Evolutionary conservation across 2,113 vertebrate species (phyloP).

Genomic region (Zosterops hypoxanthus): DNA sequence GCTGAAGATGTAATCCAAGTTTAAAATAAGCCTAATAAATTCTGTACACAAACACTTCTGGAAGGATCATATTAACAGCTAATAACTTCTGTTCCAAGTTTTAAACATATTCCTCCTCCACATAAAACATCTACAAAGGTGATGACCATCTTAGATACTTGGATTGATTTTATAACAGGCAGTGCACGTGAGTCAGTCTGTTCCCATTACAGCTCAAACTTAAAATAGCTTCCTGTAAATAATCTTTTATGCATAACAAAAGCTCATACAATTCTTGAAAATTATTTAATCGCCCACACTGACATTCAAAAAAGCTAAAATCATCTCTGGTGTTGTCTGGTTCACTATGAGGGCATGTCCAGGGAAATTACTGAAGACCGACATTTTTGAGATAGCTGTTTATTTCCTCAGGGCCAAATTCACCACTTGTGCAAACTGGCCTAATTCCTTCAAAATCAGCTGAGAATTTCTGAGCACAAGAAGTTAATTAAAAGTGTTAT

Average conservation of each 20-base stretch:
- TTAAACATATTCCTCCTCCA: slow-evolving; percentile 23
- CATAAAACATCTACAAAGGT: slow-evolving; percentile 31
- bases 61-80: slow-evolving; percentile 24
- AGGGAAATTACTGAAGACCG: background rate
- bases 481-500: background rate
- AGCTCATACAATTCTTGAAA: background rate
- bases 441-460: background rate
- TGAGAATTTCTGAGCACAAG: background rate
- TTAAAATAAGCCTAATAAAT: slow-evolving; percentile 23
- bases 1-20: background rate
- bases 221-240: slow-evolving; percentile 63
- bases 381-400: background rate
- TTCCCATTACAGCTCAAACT: slow-evolving; percentile 28
- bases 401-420: background rate
- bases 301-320: background rate
- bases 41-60: slow-evolving; percentile 22
- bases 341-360: background rate
- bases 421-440: background rate
- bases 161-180: slow-evolving; percentile 14
- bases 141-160: slow-evolving; percentile 40
- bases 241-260: slow-evolving; percentile 54
- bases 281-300: slow-evolving; percentile 25
- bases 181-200: slow-evolving; percentile 35
- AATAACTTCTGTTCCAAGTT: slow-evolving; percentile 17
- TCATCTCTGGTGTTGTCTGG: background rate